phyloP scores from a whole-genome alignment of 2,113 vertebrate species.

The Cichladusa arquata region DNA sequence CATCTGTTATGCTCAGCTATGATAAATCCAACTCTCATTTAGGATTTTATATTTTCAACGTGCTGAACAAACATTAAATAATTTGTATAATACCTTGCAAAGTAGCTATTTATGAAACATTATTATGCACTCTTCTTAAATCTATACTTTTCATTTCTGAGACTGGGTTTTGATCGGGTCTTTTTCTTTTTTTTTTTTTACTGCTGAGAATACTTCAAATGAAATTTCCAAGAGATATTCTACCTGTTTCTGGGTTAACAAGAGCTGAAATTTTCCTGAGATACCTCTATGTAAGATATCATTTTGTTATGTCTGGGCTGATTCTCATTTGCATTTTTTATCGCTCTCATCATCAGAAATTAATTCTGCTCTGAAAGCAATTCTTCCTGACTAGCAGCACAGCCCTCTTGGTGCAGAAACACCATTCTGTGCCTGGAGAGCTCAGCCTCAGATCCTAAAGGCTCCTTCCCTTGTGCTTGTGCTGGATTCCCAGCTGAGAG shows the following conservation, averaged over 20 bases:
- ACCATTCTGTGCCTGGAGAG: background rate
- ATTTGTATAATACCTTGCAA: background rate
- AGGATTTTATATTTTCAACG: background rate
- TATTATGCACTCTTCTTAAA: background rate
- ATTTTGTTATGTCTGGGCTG: background rate
- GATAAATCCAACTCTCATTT: background rate
- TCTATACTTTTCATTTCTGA: background rate
- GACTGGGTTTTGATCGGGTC: background rate
- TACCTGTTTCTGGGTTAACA: background rate
- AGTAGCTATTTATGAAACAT: background rate
- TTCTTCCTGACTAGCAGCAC: background rate
- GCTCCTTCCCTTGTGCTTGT: background rate
- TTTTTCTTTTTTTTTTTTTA: background rate
- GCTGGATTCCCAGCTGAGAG: background rate
- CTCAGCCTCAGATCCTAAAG: background rate
- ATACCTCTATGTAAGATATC: background rate
- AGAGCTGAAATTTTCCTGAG: background rate
- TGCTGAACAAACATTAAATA: background rate
- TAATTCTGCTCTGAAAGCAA: background rate
- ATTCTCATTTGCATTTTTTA: slow-evolving; percentile 45
- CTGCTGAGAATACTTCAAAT: background rate
- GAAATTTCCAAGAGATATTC: background rate
- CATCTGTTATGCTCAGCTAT: background rate
- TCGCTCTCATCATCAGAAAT: background rate
- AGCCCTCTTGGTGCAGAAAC: background rate